phyloP scores from a whole-genome alignment of 2,888 invertebrate genomes.

The Philhelius pedissequus region DNA sequence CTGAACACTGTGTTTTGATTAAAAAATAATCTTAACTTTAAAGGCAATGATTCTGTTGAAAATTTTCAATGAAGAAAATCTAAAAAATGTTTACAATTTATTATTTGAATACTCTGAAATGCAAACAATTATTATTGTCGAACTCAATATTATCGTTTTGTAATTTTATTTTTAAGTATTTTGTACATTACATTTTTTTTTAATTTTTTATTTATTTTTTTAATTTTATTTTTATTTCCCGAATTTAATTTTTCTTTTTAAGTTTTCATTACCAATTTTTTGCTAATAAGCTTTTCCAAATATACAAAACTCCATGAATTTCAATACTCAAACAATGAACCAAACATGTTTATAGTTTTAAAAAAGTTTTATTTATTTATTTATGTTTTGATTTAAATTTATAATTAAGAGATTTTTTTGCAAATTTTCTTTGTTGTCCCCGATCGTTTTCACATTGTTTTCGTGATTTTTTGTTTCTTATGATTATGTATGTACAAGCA shows the following conservation, averaged over 20 bases:
- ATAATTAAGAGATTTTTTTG: conserved; percentile 35
- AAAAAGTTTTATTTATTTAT: background rate
- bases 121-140: conserved; percentile 14
- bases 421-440: conserved; percentile 69
- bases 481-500: conserved; percentile 51
- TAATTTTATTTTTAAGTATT: conserved; percentile 1
- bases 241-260: conserved; percentile 20
- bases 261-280: background rate
- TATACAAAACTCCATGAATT: conserved; percentile 35
- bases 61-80: conserved; percentile 10
- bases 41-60: conserved; percentile 65
- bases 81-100: conserved; percentile 9
- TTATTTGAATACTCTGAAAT: conserved; percentile 13
- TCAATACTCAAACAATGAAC: conserved; percentile 33
- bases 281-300: conserved; percentile 42
- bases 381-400: conserved; percentile 14
- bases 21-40: conserved; percentile 15
- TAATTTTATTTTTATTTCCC: conserved; percentile 11
- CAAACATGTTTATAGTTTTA: conserved; percentile 8
- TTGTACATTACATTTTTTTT: background rate
- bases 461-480: background rate
- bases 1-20: conserved; percentile 53
- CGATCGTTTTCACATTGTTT: conserved; percentile 53
- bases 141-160: background rate
- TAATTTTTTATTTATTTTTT: conserved; percentile 13